phyloP scores from a whole-genome alignment of 2,888 invertebrate genomes.

The Nyleta sp. region DNA sequence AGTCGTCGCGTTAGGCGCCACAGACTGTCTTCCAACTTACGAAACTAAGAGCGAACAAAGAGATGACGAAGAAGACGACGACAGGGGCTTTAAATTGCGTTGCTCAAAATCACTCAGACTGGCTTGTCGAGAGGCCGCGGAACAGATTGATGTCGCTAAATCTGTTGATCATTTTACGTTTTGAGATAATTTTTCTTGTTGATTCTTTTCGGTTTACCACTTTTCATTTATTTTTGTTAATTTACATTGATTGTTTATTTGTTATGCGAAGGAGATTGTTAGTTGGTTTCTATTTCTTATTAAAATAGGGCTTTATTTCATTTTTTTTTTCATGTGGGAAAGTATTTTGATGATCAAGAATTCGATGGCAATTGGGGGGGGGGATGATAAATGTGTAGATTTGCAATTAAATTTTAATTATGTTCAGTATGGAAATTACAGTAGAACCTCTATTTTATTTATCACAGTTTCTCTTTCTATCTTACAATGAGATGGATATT shows the following conservation, averaged over 20 bases:
- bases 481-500: too few species aligned
- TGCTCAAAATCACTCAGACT: constrained; percentile 83
- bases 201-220: background rate
- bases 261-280: too few species aligned
- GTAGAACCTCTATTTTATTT: too few species aligned
- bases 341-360: too few species aligned
- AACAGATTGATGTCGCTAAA: constrained; percentile 77
- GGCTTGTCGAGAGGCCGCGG: constrained; percentile 82
- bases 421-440: too few species aligned
- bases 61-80: constrained; percentile 73
- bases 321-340: too few species aligned
- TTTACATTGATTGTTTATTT: background rate
- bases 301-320: too few species aligned
- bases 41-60: constrained; percentile 38
- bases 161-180: constrained; percentile 52
- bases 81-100: constrained; percentile 75
- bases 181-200: constrained; percentile 15
- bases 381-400: too few species aligned
- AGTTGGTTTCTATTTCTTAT: too few species aligned
- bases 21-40: constrained; percentile 75
- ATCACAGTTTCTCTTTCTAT: too few species aligned
- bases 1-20: constrained; percentile 88
- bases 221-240: background rate
- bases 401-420: too few species aligned
- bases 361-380: too few species aligned